Conservation (phyloP, 2,888 invertebrate species). For the Aethes cnicana region DNA sequence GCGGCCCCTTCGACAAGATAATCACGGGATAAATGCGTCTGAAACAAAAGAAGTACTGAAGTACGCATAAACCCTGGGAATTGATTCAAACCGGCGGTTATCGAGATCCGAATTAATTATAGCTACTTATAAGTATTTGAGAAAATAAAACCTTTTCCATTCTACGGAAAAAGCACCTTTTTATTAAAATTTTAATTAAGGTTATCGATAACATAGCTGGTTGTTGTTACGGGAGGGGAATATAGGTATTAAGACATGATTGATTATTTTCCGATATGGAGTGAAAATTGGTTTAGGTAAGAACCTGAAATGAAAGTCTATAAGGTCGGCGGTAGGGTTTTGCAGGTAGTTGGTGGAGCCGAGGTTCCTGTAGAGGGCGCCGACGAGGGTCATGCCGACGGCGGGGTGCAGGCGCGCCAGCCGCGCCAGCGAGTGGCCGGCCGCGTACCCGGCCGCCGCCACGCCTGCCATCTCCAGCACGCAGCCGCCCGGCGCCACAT, state of each 20-base stretch:
- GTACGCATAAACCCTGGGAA: slow-evolving; percentile 31
- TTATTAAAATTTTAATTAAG: slow-evolving; percentile 17
- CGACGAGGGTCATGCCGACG: slow-evolving; percentile 72
- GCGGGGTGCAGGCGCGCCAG: slow-evolving; percentile 67
- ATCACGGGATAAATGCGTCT: slow-evolving; percentile 76
- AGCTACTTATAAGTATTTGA: slow-evolving; percentile 20
- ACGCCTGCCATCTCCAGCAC: slow-evolving; percentile 64
- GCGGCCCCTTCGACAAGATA: slow-evolving; percentile 74
- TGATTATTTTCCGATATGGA: too few species aligned
- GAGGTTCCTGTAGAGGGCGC: slow-evolving; percentile 65
- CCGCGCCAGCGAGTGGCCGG: slow-evolving; percentile 69
- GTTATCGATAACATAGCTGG: too few species aligned
- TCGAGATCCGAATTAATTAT: slow-evolving; percentile 32
- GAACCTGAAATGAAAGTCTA: slow-evolving; percentile 75
- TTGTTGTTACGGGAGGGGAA: too few species aligned
- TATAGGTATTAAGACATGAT: too few species aligned
- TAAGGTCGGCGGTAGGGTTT: slow-evolving; percentile 54
- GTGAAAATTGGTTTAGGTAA: not conserved
- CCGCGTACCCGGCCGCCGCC: slow-evolving; percentile 60
- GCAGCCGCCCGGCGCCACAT: slow-evolving; percentile 57
- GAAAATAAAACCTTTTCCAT: slow-evolving; percentile 16
- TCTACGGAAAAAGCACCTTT: slow-evolving; percentile 4
- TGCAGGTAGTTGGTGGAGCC: slow-evolving; percentile 60
- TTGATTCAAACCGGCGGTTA: slow-evolving; percentile 33
- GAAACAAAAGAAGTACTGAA: slow-evolving; percentile 46